Evolutionary conservation across 1,140 invertebrate species (phyloP).

Genomic region (Drosophila teissieri): DNA sequence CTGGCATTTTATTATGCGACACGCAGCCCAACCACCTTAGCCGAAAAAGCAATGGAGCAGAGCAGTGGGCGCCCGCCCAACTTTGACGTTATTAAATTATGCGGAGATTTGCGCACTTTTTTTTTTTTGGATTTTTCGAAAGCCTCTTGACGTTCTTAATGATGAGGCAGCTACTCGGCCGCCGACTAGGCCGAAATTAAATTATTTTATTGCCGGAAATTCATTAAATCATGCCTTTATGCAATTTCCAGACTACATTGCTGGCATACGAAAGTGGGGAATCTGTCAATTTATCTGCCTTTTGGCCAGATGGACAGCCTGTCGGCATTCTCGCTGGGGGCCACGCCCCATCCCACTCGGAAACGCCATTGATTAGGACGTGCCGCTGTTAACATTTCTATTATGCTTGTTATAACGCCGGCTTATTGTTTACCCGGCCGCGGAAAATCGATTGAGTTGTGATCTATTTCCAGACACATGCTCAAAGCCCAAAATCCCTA

Average conservation of each 20-base stretch:
- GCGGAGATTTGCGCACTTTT: conserved; percentile 73
- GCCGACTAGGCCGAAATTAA: conserved; percentile 63
- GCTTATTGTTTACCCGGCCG: conserved; percentile 42
- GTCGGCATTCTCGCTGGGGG: conserved; percentile 41
- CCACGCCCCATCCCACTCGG: conserved; percentile 4
- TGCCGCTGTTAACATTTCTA: conserved; percentile 60
- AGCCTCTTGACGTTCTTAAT: conserved; percentile 77
- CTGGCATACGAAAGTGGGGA: conserved; percentile 54
- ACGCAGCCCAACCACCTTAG: conserved; percentile 57
- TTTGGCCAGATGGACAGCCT: conserved; percentile 34
- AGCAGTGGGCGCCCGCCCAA: conserved; percentile 17
- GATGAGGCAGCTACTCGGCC: conserved; percentile 52
- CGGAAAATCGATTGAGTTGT: conserved; percentile 35
- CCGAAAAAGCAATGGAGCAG: conserved; percentile 33
- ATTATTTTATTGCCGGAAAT: conserved; percentile 82
- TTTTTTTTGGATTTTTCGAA: conserved; percentile 29
- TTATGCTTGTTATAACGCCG: conserved; percentile 64
- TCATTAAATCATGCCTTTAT: conserved; percentile 72
- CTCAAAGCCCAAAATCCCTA: conserved; percentile 41
- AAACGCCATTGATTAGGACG: conserved; percentile 59
- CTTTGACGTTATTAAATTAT: conserved; percentile 79
- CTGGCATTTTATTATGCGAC: conserved; percentile 69
- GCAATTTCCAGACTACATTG: conserved; percentile 63
- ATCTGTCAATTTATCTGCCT: conserved; percentile 39
- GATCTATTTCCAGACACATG: conserved; percentile 46